Base-by-base conservation (phyloP, 2,888 invertebrate genomes). In the Zele albiditarsus region DNA sequence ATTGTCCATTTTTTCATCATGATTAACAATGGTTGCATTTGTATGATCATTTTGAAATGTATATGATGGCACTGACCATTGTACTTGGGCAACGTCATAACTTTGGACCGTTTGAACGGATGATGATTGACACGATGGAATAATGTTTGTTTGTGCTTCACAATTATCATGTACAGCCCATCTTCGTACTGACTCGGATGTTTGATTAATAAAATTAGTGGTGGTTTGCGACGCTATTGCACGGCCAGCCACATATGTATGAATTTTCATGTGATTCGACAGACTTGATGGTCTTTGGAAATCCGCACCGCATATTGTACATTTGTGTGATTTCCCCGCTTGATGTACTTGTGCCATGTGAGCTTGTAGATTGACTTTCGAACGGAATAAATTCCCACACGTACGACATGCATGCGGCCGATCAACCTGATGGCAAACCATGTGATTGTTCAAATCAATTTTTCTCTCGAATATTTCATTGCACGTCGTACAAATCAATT, bases 181-280 rank as follows among this genome's bases (percentile, higher is more conserved):
- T 28, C 85, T 86, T 31, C 80, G 78, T 16, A 81, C 80, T 0
- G 82, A 66, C n/a, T 86, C 86, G 5, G 74, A 76, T 8, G 67
- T 31, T 33, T 77, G 74, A 0, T 80, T 33, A 6, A 79, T 79
- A 3, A 76, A 46, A 69, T 10, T 38, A 16, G 28, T 28, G 12
- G 25, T 46, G 33, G 28, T 33, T 14, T 27, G 28, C 3, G 74
- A 85, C 67, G 87, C 74, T 62, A 90, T 83, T 58, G 90, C 89
- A 79, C 90, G 84, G 2, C 90, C 90, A 0, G 90, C 89, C 5
- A 87, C 86, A 75, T 90, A 90, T 6, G 86, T 88, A 75, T 90
- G 90, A 62, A 90, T 90, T 78, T 91, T 91, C 90, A 91, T 90
- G 79, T 91, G 91, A 82, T 91, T 91, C 0, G 90, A 90, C 12